These are phyloP conservation scores for Tetheella fluctuosa DNA, from an alignment of 2,888 invertebrate genomes.

Conservation along the genomic window DNA sequence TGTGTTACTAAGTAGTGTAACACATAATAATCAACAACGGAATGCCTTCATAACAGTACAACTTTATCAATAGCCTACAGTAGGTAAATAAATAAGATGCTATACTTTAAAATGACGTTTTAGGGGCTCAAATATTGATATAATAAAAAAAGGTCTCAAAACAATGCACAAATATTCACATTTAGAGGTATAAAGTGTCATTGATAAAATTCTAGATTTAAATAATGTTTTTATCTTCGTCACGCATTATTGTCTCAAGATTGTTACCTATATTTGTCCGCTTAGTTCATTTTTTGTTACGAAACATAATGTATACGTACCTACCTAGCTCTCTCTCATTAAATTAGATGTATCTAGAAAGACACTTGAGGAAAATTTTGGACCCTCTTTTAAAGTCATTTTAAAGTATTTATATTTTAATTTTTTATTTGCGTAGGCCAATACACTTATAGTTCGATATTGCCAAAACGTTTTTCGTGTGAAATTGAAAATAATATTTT, in stretches of 20 bases:
- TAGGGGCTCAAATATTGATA: conserved; percentile 25
- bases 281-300: not conserved
- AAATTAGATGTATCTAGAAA: conserved; percentile 22
- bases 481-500: conserved; percentile 23
- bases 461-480: conserved; percentile 26
- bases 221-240: not conserved
- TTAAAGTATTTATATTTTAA: conserved; percentile 37
- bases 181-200: conserved; percentile 19
- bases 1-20: conserved; percentile 79
- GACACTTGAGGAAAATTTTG: not conserved
- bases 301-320: conserved; percentile 7
- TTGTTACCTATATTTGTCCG: not conserved
- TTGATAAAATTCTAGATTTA: conserved; percentile 2
- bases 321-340: conserved; percentile 7
- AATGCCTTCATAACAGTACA: conserved; percentile 84
- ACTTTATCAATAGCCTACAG: conserved; percentile 79
- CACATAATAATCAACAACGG: conserved; percentile 76
- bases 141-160: conserved; percentile 22
- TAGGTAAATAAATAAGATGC: conserved; percentile 68
- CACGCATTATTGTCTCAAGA: not conserved
- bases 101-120: conserved; percentile 57
- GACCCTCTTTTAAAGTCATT: conserved; percentile 36
- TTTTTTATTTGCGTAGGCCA: conserved; percentile 39
- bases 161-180: conserved; percentile 28
- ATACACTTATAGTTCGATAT: conserved; percentile 20